These are phyloP conservation scores for Calycopis cecrops DNA, from an alignment of 1,140 invertebrate species.

Conservation along the genomic window DNA sequence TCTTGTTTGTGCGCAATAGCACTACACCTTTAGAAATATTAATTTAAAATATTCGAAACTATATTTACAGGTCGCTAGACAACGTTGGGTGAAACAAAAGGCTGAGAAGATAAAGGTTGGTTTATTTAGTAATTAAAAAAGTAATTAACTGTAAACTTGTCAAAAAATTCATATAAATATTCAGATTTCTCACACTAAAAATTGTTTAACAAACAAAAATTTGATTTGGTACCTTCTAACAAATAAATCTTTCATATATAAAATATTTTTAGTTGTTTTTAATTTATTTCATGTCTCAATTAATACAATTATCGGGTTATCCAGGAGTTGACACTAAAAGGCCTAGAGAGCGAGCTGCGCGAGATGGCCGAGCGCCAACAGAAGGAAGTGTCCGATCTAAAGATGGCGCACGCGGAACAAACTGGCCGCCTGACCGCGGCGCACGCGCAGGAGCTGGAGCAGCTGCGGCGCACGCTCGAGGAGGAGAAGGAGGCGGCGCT, in stretches of 20 bases:
- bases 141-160: too few species aligned
- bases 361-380: constrained; percentile 69
- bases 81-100: constrained; percentile 66
- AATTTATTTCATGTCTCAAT: too few species aligned
- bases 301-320: not conserved
- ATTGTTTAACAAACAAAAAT: too few species aligned
- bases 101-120: constrained; percentile 66
- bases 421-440: constrained; percentile 41
- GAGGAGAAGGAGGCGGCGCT: constrained; percentile 54
- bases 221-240: too few species aligned
- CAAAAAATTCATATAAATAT: too few species aligned
- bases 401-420: constrained; percentile 60
- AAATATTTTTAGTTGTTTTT: too few species aligned
- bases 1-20: too few species aligned
- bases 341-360: constrained; percentile 62
- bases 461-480: constrained; percentile 45
- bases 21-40: too few species aligned
- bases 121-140: too few species aligned
- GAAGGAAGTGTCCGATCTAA: constrained; percentile 59
- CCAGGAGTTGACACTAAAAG: constrained; percentile 71
- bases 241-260: too few species aligned
- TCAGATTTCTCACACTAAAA: too few species aligned
- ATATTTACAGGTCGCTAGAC: constrained; percentile 52
- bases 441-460: constrained; percentile 49
- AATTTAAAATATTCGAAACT: too few species aligned